A percentile compares a stretch with the other conserved stretches of the same genome.
Evolutionary conservation across 2,113 vertebrate genomes (phyloP).

Genomic region (Malurus cyaneus): DNA sequence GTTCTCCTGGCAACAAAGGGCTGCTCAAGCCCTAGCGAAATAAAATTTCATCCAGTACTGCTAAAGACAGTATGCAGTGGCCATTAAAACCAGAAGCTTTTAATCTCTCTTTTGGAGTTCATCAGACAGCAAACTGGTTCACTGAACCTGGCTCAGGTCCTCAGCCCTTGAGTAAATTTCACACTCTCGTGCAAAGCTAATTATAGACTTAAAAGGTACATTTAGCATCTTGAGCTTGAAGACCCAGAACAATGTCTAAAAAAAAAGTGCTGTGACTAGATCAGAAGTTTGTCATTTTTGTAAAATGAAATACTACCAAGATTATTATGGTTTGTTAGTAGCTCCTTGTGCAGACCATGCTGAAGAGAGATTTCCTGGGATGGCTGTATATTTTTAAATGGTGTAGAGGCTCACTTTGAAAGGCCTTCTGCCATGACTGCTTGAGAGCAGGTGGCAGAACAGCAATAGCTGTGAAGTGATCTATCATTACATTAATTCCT

Average conservation of each 20-base stretch:
- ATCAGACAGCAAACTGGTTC: neutral
- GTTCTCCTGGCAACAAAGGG: neutral
- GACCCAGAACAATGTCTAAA: neutral
- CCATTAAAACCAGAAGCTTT: neutral
- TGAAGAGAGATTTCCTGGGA: neutral
- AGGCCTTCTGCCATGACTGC: neutral
- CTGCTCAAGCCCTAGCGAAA: neutral
- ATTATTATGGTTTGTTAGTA: neutral
- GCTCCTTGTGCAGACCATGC: neutral
- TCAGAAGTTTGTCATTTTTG: neutral
- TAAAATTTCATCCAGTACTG: neutral
- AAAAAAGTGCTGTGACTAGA: neutral
- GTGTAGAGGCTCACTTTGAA: neutral
- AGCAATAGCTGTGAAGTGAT: neutral
- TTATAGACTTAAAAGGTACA: neutral
- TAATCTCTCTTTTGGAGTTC: neutral
- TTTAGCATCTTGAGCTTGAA: neutral
- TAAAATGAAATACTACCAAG: neutral
- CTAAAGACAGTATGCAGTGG: neutral
- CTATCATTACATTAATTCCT: neutral
- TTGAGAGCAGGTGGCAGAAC: neutral
- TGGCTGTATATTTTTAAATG: neutral
- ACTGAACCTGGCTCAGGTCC: neutral
- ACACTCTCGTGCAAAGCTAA: neutral
- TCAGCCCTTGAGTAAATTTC: neutral